Conservation (phyloP, 92 coral and sea anemone species). For the Paragorgia papillata region DNA sequence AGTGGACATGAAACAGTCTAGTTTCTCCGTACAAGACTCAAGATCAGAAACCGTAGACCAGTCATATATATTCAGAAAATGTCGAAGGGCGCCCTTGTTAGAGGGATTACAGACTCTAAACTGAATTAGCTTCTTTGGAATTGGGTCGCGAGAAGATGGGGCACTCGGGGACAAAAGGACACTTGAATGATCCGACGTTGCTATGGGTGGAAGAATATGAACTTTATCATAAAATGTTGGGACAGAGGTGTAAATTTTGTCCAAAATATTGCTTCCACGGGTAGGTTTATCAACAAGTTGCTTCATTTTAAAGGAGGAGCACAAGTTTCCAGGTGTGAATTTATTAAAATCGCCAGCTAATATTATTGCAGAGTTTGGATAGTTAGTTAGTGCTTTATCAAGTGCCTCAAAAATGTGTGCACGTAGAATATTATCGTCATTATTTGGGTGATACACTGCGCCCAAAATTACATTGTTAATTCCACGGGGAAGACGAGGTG, state of each 20-base stretch:
- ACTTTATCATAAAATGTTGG: slow-evolving; percentile 21
- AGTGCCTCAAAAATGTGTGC: slow-evolving; percentile 16
- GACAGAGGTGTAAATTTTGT: slow-evolving; percentile 42
- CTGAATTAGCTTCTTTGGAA: slow-evolving; percentile 12
- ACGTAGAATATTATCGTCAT: slow-evolving; percentile 23
- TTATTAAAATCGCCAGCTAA: slow-evolving; percentile 48
- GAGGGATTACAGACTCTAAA: slow-evolving; percentile 25
- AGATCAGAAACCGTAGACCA: slow-evolving; percentile 30
- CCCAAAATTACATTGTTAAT: slow-evolving; percentile 47
- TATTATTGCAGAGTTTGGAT: slow-evolving; percentile 31
- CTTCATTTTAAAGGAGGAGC: slow-evolving; percentile 40
- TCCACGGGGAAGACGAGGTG: slow-evolving; percentile 51
- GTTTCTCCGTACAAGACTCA: slow-evolving; percentile 33
- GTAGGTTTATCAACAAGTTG: slow-evolving; percentile 41
- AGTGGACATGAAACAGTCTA: slow-evolving; percentile 30
- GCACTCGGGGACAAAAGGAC: slow-evolving; percentile 37
- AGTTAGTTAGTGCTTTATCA: slow-evolving; percentile 10
- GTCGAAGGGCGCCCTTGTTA: slow-evolving; percentile 15
- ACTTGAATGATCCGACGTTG: slow-evolving; percentile 35
- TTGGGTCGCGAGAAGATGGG: slow-evolving; percentile 10
- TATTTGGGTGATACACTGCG: slow-evolving; percentile 45
- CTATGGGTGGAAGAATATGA: slow-evolving; percentile 31
- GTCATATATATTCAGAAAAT: background rate
- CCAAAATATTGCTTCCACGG: slow-evolving; percentile 39
- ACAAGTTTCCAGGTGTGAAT: slow-evolving; percentile 36